Base-by-base conservation (phyloP, 2,888 invertebrate genomes). In the Odontomyia ornata region DNA sequence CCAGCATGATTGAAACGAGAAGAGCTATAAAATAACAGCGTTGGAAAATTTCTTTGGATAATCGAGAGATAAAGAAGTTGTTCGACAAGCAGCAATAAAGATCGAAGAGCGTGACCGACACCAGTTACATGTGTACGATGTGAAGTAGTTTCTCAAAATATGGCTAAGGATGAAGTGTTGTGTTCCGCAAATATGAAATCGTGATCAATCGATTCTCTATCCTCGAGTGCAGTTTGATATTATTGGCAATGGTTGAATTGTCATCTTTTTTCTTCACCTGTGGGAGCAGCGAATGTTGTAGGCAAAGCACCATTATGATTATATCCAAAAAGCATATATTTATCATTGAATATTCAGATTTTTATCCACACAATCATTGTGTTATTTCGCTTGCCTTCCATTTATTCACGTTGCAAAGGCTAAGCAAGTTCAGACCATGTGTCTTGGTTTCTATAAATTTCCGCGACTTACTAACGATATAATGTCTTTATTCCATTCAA, bases 41-140 rank as follows among this genome's bases (percentile, higher is more conserved):
- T 60, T 73, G 57, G 57, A 73, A 60, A 57, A 73, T 73, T 73
- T 60, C 73, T 43, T 57, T 73, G 57, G 73, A 73, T 60, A 73
- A 73, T 73, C 73, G 73, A 73, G 60, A 73, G 73, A 73, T 73
- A 73, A 73, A 73, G 60, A 60, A 73, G 73, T 57, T 73, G 73
- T 73, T 60, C 73, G 60, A 73, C 73, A 73, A 73, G 73, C 57
- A 36, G 73, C 60, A 73, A 73, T 73, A 73, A 73, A 73, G 73
- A 73, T 73, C 73, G 73, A 60, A 60, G 73, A 73, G 73, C 73
- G 73, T 73, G 73, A 73, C 73, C 73, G 43, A 73, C 73, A 73
- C 73, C 60, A 73, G 73, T 57, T 36, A 73, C 73, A 73, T 36
- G 23, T 73, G 73, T 73, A 73, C 73, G 23, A 73, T 57, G 60